These are phyloP conservation scores for Parthenolecanium corni DNA, from an alignment of 2,888 invertebrate species.

Conservation along the genomic window DNA sequence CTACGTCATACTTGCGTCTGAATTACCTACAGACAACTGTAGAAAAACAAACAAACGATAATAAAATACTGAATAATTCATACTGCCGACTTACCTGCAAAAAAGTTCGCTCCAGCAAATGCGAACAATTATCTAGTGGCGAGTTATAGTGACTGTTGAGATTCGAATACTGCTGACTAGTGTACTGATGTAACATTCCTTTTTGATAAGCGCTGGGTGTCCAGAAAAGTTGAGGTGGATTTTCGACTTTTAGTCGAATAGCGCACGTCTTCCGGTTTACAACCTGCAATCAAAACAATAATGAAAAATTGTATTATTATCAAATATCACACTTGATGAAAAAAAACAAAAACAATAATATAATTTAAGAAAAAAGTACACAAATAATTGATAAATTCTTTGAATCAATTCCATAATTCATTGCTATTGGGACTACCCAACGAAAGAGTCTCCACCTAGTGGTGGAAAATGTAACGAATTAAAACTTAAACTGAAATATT, in stretches of 20 bases:
- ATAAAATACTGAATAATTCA: too few relatives aligned
- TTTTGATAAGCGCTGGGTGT: not conserved
- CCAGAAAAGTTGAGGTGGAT: not conserved
- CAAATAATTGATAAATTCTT: too few relatives aligned
- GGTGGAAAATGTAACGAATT: too few relatives aligned
- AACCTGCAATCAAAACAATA: not conserved
- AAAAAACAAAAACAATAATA: not conserved
- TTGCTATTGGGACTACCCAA: too few relatives aligned
- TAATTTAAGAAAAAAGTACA: too few relatives aligned
- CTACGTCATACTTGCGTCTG: too few relatives aligned
- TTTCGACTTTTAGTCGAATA: slow-evolving; percentile 5
- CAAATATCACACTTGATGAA: not conserved
- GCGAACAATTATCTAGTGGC: slow-evolving; percentile 11
- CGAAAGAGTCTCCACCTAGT: too few relatives aligned
- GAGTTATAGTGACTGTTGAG: slow-evolving; percentile 14
- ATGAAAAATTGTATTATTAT: slow-evolving; percentile 3
- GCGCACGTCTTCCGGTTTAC: not conserved
- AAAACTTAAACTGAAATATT: too few relatives aligned
- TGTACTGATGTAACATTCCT: slow-evolving; percentile 19
- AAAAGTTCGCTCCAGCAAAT: slow-evolving; percentile 8
- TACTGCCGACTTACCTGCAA: not conserved
- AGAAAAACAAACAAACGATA: too few relatives aligned
- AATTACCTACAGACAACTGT: too few relatives aligned
- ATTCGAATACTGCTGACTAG: slow-evolving; percentile 15
- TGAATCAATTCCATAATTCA: too few relatives aligned